A percentile compares a stretch with the other conserved stretches of the same genome.
phyloP scores from a whole-genome alignment of 2,888 invertebrate species.

The Apoda limacodes region DNA sequence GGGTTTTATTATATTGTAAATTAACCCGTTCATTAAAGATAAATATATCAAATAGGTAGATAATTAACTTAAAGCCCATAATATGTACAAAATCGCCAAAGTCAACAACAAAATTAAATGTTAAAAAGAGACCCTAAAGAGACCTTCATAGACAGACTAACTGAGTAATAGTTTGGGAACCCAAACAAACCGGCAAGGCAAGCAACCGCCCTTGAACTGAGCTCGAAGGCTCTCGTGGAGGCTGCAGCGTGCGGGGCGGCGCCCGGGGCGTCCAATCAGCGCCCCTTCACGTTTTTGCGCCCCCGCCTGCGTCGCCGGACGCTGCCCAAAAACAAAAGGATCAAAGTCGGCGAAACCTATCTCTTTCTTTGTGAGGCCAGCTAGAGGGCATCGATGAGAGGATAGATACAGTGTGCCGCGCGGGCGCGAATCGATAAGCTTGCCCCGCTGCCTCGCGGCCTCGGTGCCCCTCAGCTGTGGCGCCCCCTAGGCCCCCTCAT shows the following conservation, averaged over 20 bases:
- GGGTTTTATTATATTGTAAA: no score
- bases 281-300: constrained; percentile 66
- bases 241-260: constrained; percentile 43
- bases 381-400: constrained; percentile 67
- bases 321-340: constrained; percentile 71
- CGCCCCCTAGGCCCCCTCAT: constrained; percentile 38
- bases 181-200: constrained; percentile 50
- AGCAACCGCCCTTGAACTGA: constrained; percentile 67
- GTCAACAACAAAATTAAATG: no score
- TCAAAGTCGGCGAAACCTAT: constrained; percentile 70
- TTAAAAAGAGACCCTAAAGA: no score
- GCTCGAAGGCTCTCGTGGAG: constrained; percentile 35
- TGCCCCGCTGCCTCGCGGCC: constrained; percentile 24
- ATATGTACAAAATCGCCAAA: no score
- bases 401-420: constrained; percentile 68
- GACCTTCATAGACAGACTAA: not conserved
- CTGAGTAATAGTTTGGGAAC: constrained; percentile 24
- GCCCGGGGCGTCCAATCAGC: constrained; percentile 59
- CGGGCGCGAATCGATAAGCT: constrained; percentile 65
- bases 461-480: constrained; percentile 23
- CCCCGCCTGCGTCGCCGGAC: constrained; percentile 68
- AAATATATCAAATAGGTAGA: not conserved
- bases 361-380: constrained; percentile 68
- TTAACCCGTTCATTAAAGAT: no score
- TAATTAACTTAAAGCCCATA: not conserved